Evolutionary conservation across 2,888 invertebrate genomes (phyloP), one percentile per base, ranked within the genome.

Genomic region (Coecobrya sp.): DNA sequence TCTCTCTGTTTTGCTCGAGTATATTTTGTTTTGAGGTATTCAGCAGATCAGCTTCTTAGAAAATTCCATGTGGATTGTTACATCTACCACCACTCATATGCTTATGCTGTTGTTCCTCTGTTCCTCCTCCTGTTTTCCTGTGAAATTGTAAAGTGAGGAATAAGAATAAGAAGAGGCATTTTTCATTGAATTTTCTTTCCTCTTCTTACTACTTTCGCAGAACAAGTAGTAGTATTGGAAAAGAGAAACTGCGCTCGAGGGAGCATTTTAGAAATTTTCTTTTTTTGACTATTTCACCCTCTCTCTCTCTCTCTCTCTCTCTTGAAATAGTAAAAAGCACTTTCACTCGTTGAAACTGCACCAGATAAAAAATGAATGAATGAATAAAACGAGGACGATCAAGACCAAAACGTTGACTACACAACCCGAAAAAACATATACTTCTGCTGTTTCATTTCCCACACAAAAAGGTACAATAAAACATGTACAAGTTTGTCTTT

Each of bases 251-350:
- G 79, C 49, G 79, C 79, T 79, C 79, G 79, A 79, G 79, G 79
- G 79, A 79, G 79, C 79, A 79, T 79, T 79, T 79, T 79, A 79
- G 79, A 79, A 79, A 79, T 76, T 45, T 76, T 76, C 76, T 70
- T 30, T 70, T 49, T n/a, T 25, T 70, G 30, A 13, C 27, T 27
- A 16, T 59, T n/a, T 59, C 19, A 7, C 19, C 19, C 27, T 52
- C 49, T 27, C 19, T 30, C 16, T 30, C 42, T 22, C 52, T 76
- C 8, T 49, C 27, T 52, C 49, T 27, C 19, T 30, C 16, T 30
- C 42, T 22, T 13, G 16, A 76, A 45, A 45, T 42, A 19, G 11
- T 45, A 16, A 22, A 73, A 76, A 76, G 49, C 42, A 76, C 76
- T 45, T 49, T 76, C 49, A 76, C 76, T 19, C n/a, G 68, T 30